These are phyloP conservation scores for Planiliza haematocheilus DNA, from an alignment of 2,113 vertebrate genomes.

Conservation along the genomic window DNA sequence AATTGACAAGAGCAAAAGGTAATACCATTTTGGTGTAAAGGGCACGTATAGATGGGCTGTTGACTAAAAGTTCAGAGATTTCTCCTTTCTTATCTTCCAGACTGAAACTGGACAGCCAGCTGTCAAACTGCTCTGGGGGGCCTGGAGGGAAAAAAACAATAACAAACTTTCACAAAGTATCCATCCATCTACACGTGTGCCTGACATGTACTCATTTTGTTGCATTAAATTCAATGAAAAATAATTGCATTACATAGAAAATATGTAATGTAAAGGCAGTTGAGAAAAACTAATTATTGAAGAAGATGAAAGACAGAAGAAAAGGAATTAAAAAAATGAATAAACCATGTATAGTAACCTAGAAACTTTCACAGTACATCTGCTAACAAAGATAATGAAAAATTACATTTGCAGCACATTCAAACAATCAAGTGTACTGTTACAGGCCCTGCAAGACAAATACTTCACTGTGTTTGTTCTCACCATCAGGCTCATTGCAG, in stretches of 20 bases:
- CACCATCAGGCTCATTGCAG: conserved; percentile 98
- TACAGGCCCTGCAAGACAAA: neutral
- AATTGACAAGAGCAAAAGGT: neutral
- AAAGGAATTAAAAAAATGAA: neutral
- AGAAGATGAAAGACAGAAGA: no score
- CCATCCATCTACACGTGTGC: neutral
- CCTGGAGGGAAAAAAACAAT: conserved; percentile 78
- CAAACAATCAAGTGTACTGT: no score
- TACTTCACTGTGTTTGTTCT: neutral
- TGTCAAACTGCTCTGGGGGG: conserved; percentile 90
- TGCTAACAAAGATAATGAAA: neutral
- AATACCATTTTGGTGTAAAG: conserved; percentile 98
- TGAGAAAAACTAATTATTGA: neutral
- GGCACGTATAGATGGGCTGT: conserved; percentile 93
- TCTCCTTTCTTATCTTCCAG: conserved; percentile 94
- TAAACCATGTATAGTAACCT: neutral
- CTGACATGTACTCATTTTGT: neutral
- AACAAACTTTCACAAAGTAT: neutral
- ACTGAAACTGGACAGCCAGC: conserved; percentile 89
- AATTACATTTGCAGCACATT: neutral
- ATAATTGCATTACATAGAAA: neutral
- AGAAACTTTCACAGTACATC: neutral
- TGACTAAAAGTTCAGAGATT: conserved; percentile 92
- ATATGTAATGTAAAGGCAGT: no score
- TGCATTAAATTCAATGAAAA: neutral